A percentile compares a stretch with the other conserved stretches of the same genome.
phyloP scores from a whole-genome alignment of 2,113 vertebrate species.

The Toxotes chatareus region DNA sequence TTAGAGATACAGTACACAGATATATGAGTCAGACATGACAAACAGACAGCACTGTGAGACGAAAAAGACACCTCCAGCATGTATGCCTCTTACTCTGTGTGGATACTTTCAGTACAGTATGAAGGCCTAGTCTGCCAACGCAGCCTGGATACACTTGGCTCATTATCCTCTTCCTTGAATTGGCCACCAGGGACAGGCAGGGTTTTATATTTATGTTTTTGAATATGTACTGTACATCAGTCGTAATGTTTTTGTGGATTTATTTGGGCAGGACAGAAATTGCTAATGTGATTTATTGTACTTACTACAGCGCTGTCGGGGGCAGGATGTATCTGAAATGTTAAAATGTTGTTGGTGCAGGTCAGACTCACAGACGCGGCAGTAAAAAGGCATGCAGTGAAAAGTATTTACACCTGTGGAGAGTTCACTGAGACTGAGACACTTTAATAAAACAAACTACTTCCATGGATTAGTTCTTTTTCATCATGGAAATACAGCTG shows the following conservation, averaged over 20 bases:
- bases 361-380: background rate
- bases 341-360: background rate
- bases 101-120: slow-evolving; percentile 7
- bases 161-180: background rate
- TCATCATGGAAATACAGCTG: background rate
- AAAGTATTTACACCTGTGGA: background rate
- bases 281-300: slow-evolving; percentile 14
- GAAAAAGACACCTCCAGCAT: slow-evolving; percentile 37
- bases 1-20: slow-evolving; percentile 50
- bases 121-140: background rate
- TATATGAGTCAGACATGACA: slow-evolving; percentile 61
- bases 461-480: background rate
- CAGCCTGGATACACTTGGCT: slow-evolving; percentile 14
- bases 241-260: slow-evolving; percentile 5
- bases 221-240: background rate
- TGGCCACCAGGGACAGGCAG: too few species aligned
- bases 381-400: background rate
- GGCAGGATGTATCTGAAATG: background rate
- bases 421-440: background rate
- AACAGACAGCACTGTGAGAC: slow-evolving; percentile 30
- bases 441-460: background rate
- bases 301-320: background rate
- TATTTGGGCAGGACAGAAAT: slow-evolving; percentile 2
- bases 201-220: slow-evolving; percentile 1
- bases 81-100: slow-evolving; percentile 3